Evolutionary conservation across 2,888 invertebrate genomes (phyloP), one percentile per base, ranked within the genome.

Genomic region (Oxycera nigricornis): DNA sequence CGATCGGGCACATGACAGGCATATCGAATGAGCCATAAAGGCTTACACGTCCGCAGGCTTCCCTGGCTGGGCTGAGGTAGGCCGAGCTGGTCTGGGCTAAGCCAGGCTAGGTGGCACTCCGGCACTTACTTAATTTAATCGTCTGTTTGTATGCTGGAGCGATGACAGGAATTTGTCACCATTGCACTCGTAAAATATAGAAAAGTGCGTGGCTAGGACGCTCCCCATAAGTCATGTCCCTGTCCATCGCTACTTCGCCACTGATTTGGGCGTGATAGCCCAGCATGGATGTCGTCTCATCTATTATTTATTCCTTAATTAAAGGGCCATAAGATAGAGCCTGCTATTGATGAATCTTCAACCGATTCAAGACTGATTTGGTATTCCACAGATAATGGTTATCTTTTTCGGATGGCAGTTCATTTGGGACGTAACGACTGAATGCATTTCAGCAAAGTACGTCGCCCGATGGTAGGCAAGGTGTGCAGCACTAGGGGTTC

Each of bases 271-370:
- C 41, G 39, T 65, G 70, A 70, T 50, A 68, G 46, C 50, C 50
- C 68, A 22, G 14, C 50, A 20, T 17, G 28, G 46, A 4, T 24
- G 28, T 7, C 20, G 70, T 55, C 52, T 55, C 70, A 70, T 70
- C 70, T 70, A 52, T 70, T 70, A 70, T 70, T 70, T 70, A 70
- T 70, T 52, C 70, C 70, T 70, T 70, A 70, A 70, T 70, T 70
- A 70, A 70, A 70, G 55, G 70, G 70, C 70, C 31, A 70, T 70
- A 70, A 70, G 70, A 70, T 55, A n/a, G n/a, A n/a, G 24, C 20
- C 30, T 52, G 31, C 55, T 31, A 52, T 52, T 52, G 52, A 70
- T 55, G 70, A 70, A 70, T 70, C 65, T 65, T 65, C 24, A 65
- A 65, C 24, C 24, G 2, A 39, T 65, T 39, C 20, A 62, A 39